These are phyloP conservation scores for Anarrhichthys ocellatus DNA, from an alignment of 2,113 vertebrate species.

Conservation along the genomic window DNA sequence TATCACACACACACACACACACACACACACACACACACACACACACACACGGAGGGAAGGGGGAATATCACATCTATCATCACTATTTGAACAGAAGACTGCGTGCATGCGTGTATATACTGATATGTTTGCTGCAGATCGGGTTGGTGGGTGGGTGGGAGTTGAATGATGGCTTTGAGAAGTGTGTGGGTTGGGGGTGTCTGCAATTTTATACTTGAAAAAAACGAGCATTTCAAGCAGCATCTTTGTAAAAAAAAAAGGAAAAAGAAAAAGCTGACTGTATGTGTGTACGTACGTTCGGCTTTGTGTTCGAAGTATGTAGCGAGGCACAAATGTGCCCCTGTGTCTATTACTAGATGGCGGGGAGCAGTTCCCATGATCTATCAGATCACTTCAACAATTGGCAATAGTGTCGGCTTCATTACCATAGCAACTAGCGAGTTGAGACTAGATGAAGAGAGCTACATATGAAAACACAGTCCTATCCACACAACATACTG, in stretches of 20 bases:
- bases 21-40: constrained; percentile 33
- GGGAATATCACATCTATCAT: constrained; percentile 77
- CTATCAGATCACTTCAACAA: constrained; percentile 80
- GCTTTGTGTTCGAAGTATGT: constrained; percentile 27
- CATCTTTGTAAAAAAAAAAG: constrained; percentile 55
- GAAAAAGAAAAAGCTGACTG: constrained; percentile 30
- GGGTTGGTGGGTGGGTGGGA: constrained; percentile 74
- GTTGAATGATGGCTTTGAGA: constrained; percentile 82
- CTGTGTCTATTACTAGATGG: constrained; percentile 63
- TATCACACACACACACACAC: constrained; percentile 44
- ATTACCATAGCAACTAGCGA: constrained; percentile 84
- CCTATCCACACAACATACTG: constrained; percentile 45
- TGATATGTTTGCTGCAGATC: constrained; percentile 80
- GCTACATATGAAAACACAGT: constrained; percentile 62
- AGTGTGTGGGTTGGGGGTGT: constrained; percentile 83
- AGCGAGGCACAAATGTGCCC: constrained; percentile 36
- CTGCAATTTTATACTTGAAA: constrained; percentile 76
- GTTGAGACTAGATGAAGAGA: constrained; percentile 71
- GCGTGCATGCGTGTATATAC: constrained; percentile 70
- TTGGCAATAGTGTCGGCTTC: constrained; percentile 78
- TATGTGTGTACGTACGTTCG: constrained; percentile 13
- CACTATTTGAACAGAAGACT: constrained; percentile 78
- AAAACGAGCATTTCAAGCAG: constrained; percentile 72
- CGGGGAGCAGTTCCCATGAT: constrained; percentile 65
- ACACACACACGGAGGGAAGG: constrained; percentile 40